A percentile compares a stretch with the other conserved stretches of the same genome.
phyloP scores from a whole-genome alignment of 1,140 invertebrate genomes.

The Ooceraea biroi region DNA sequence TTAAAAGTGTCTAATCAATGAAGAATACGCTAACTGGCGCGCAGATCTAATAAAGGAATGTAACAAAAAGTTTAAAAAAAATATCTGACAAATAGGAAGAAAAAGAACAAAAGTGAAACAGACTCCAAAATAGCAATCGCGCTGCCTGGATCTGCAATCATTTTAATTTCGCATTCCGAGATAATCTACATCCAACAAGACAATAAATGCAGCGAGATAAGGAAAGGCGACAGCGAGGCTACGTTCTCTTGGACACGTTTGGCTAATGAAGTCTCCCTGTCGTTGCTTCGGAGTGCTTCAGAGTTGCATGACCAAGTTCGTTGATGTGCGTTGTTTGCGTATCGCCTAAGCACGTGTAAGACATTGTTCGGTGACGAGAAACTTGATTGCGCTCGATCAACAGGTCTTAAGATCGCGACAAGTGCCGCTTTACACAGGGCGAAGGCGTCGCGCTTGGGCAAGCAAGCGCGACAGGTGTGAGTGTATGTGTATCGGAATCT shows the following conservation, averaged over 20 bases:
- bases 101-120: no score
- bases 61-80: no score
- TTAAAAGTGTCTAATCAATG: not conserved
- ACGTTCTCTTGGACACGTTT: not conserved
- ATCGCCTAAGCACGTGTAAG: slow-evolving; percentile 45
- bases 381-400: slow-evolving; percentile 71
- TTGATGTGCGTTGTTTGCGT: slow-evolving; percentile 63
- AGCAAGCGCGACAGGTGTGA: slow-evolving; percentile 63
- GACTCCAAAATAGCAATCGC: no score
- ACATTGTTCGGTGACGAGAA: slow-evolving; percentile 68
- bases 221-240: not conserved
- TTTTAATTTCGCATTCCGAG: no score
- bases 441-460: slow-evolving; percentile 68
- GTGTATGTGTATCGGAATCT: slow-evolving; percentile 65
- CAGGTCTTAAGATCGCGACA: slow-evolving; percentile 74
- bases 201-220: no score
- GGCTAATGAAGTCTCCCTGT: not conserved
- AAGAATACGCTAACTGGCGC: no score
- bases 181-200: no score
- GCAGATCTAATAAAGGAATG: no score
- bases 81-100: no score
- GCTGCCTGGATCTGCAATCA: no score
- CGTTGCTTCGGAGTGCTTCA: not conserved
- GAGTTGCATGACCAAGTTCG: slow-evolving; percentile 63
- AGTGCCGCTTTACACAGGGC: slow-evolving; percentile 39